phyloP scores from a whole-genome alignment of 2,797 vertebrate genomes.

The Odontamblyopus rebecca region DNA sequence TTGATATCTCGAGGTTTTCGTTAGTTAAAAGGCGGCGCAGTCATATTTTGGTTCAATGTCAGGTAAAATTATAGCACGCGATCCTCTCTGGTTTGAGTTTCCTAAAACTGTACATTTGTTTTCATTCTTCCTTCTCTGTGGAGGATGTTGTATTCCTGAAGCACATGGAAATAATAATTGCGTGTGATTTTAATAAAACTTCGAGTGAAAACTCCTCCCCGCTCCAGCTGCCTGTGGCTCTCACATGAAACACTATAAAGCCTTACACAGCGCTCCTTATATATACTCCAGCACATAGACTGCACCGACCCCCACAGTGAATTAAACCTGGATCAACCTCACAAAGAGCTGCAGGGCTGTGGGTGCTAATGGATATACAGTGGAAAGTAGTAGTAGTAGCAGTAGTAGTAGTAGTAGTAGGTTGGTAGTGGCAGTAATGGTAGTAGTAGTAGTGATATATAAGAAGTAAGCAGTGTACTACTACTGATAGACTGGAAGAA shows the following conservation, averaged over 20 bases:
- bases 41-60: background rate
- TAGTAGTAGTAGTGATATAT: background rate
- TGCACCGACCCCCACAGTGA: constrained; percentile 49
- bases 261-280: too few species aligned
- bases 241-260: constrained; percentile 53
- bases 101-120: constrained; percentile 36
- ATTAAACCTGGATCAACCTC: constrained; percentile 58
- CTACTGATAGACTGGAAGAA: too few species aligned
- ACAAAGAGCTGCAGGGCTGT: constrained; percentile 48
- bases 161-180: constrained; percentile 44
- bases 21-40: background rate
- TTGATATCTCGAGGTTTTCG: too few species aligned
- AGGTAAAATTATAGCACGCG: background rate
- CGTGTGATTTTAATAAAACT: constrained; percentile 32
- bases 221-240: constrained; percentile 51
- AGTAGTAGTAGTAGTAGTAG: background rate
- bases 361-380: background rate
- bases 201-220: constrained; percentile 51
- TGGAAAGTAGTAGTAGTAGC: background rate
- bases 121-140: constrained; percentile 46
- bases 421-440: too few species aligned
- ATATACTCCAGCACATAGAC: constrained; percentile 37
- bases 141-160: constrained; percentile 43
- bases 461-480: too few species aligned
- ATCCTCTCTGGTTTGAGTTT: constrained; percentile 17